phyloP scores from a whole-genome alignment of 2,888 invertebrate genomes.

The Allophyes oxyacanthae region DNA sequence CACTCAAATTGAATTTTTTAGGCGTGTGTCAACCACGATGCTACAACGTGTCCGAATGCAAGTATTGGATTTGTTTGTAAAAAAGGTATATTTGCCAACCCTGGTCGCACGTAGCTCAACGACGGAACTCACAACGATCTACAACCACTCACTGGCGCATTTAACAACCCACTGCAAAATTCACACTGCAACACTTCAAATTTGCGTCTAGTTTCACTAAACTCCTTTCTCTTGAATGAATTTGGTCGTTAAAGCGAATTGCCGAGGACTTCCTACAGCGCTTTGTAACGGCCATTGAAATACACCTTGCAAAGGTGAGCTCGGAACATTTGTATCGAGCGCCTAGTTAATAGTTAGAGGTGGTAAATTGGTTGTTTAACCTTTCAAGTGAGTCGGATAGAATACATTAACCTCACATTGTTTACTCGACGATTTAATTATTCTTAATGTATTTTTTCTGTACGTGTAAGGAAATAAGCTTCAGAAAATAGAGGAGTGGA shows the following conservation, averaged over 20 bases:
- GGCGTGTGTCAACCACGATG: constrained; percentile 11
- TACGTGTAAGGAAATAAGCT: constrained; percentile 9
- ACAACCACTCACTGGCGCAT: constrained; percentile 40
- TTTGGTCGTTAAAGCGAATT: constrained; percentile 54
- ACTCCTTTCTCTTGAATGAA: constrained; percentile 47
- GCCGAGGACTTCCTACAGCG: constrained; percentile 35
- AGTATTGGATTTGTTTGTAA: background rate
- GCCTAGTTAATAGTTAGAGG: constrained; percentile 2
- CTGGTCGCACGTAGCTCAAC: constrained; percentile 11
- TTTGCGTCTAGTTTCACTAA: constrained; percentile 46
- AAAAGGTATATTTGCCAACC: constrained; percentile 12
- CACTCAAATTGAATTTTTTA: constrained; percentile 25
- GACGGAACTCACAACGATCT: constrained; percentile 28
- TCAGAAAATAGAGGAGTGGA: constrained; percentile 17
- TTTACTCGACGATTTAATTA: background rate
- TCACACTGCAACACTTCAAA: constrained; percentile 42
- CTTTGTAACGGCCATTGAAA: constrained; percentile 28
- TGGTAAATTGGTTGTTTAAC: constrained; percentile 15
- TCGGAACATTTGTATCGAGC: constrained; percentile 10
- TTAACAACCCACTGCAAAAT: constrained; percentile 54
- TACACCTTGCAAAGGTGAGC: constrained; percentile 20
- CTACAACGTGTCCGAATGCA: background rate
- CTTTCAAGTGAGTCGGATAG: background rate
- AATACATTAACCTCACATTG: too few relatives aligned
- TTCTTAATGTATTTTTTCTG: background rate